A percentile compares a stretch with the other conserved stretches of the same genome.
Conservation (phyloP, 92 coral and sea anemone genomes). For the Parazoanthus darwini region DNA sequence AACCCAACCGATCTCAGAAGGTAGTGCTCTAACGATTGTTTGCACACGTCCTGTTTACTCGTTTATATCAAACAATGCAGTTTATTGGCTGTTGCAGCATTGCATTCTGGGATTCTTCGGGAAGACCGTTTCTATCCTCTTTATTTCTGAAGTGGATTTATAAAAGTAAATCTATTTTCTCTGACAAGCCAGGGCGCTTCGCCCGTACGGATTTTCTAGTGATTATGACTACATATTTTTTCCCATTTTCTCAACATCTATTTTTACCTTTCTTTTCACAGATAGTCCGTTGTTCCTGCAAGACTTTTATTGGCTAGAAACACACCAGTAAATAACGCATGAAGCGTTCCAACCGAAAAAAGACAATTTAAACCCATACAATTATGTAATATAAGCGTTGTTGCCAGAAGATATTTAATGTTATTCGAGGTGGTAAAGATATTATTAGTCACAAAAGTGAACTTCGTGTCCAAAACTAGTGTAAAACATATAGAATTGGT, state of each 20-base stretch:
- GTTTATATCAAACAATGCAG: too few species aligned
- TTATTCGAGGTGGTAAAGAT: constrained; percentile 13
- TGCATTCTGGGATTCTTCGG: too few species aligned
- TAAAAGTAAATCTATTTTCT: too few species aligned
- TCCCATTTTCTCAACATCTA: background rate
- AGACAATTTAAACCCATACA: constrained; percentile 10
- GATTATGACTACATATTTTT: too few species aligned
- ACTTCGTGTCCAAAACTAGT: background rate
- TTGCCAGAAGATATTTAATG: constrained; percentile 31
- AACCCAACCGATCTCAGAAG: too few species aligned
- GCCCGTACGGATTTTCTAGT: too few species aligned
- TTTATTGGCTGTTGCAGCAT: too few species aligned
- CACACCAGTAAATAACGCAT: background rate
- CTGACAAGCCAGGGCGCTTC: too few species aligned
- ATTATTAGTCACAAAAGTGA: background rate
- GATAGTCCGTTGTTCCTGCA: background rate
- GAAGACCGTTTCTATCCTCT: too few species aligned
- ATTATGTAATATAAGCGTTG: constrained; percentile 28
- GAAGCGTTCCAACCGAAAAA: background rate
- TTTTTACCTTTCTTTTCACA: background rate
- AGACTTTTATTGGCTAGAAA: background rate
- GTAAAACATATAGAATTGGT: constrained; percentile 1
- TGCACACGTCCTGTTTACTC: too few species aligned
- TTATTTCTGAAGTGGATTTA: too few species aligned
- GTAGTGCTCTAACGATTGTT: too few species aligned